phyloP scores from a whole-genome alignment of 2,888 invertebrate species.

The Girardia tigrina region DNA sequence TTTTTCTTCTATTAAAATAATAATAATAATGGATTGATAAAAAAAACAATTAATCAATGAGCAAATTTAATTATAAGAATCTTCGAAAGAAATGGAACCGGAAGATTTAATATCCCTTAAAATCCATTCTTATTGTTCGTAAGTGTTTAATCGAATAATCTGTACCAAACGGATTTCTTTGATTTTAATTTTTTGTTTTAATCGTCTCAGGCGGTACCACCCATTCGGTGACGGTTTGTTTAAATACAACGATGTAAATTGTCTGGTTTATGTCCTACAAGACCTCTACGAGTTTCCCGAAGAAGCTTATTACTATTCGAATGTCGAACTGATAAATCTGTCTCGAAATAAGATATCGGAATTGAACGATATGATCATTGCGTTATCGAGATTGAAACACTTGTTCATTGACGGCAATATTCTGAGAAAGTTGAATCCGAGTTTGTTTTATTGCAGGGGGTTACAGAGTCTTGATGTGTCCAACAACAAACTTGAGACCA shows the following conservation, averaged over 20 bases:
- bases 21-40: no score
- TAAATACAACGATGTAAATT: neutral
- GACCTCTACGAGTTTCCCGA: neutral
- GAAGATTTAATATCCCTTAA: neutral
- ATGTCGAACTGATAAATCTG: neutral
- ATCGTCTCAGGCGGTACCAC: neutral
- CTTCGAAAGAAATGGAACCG: neutral
- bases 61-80: no score
- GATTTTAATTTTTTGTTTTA: neutral
- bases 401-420: slow-evolving; percentile 1
- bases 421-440: neutral
- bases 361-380: neutral
- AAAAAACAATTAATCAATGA: no score
- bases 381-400: neutral
- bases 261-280: slow-evolving; percentile 13
- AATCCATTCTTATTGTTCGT: neutral
- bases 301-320: neutral
- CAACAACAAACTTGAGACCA: neutral
- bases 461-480: neutral
- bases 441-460: neutral
- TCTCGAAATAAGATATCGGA: neutral
- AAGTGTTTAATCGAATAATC: no score
- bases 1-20: no score
- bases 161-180: neutral
- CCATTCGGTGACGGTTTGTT: neutral